Base-by-base conservation (phyloP, 1,140 invertebrate genomes). In the Drosophila serrata region DNA sequence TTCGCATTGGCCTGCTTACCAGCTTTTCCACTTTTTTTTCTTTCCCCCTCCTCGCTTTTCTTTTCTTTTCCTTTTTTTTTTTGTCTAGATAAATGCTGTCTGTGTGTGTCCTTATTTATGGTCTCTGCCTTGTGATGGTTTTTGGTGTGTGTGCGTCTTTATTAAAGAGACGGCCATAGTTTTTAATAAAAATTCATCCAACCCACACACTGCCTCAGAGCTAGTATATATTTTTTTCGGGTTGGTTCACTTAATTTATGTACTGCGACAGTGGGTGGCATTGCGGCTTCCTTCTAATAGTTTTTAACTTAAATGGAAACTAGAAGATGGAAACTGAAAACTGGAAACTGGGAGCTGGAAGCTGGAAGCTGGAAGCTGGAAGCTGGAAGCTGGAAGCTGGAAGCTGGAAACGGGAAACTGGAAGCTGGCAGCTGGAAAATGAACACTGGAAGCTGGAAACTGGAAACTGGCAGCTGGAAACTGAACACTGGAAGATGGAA, bases 111-210 rank as follows among this genome's bases (percentile, higher is more conserved):
- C 78, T 86, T 86, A 87, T 86, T 86, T 86, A 86, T 86, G 82
- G 82, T 79, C 70, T 37, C 43, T 39, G 70, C 68, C 79, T 79
- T 6, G 42, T 70, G 67, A 69, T 57, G 65, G 35, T 22, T 56
- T 75, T 33, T 22, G 48, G 37, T 42, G 42, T 56, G 49, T 45
- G 40, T 40, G 53, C 29, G 65, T 85, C 82, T 87, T 75, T 86
- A 86, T 87, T 86, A 87, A 86, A 82, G 73, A 76, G 73, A 74
- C 75, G 79, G 58, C 69, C 82, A 79, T 86, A 86, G 82, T 86
- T 86, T 86, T 86, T 87, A 86, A 87, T 86, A 82, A 87, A 87
- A 86, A 73, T 79, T 63, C 81, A 67, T 80, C 46, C 64, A 17
- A 17, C 45, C 46, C 27, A n/a, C n/a, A n/a, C 35, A 8, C n/a